Conservation (phyloP, 2,888 invertebrate genomes). For the Buathra laborator region DNA sequence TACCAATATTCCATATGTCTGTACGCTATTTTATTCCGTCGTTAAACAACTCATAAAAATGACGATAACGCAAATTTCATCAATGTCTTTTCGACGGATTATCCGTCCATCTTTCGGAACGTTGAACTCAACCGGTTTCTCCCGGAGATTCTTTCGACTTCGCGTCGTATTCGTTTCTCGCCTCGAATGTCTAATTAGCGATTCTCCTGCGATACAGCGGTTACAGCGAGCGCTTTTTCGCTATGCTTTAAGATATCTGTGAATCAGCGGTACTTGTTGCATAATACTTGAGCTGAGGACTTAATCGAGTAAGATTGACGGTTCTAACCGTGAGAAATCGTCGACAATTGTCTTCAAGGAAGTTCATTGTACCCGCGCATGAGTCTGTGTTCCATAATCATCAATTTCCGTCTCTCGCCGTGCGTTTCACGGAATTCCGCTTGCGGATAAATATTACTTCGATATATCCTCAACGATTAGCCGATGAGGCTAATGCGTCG, state of each 20-base stretch:
- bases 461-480: too few relatives aligned
- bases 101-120: background rate
- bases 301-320: background rate
- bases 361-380: slow-evolving; percentile 11
- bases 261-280: background rate
- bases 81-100: background rate
- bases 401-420: too few relatives aligned
- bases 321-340: background rate
- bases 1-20: too few relatives aligned
- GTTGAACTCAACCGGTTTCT: slow-evolving; percentile 26
- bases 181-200: slow-evolving; percentile 2
- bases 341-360: background rate
- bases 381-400: background rate
- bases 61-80: too few relatives aligned
- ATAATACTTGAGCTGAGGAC: background rate
- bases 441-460: background rate
- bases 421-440: background rate
- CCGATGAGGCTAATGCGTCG: too few relatives aligned
- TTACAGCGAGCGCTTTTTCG: background rate
- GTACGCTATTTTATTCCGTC: too few relatives aligned
- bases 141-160: background rate
- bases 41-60: too few relatives aligned
- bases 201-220: background rate
- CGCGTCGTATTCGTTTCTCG: background rate
- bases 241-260: too few relatives aligned